Percentiles rank a stretch among this genome's conserved stretches.
These are phyloP conservation scores for Drosophila tripunctata DNA, from an alignment of 2,888 invertebrate genomes.

Conservation along the genomic window DNA sequence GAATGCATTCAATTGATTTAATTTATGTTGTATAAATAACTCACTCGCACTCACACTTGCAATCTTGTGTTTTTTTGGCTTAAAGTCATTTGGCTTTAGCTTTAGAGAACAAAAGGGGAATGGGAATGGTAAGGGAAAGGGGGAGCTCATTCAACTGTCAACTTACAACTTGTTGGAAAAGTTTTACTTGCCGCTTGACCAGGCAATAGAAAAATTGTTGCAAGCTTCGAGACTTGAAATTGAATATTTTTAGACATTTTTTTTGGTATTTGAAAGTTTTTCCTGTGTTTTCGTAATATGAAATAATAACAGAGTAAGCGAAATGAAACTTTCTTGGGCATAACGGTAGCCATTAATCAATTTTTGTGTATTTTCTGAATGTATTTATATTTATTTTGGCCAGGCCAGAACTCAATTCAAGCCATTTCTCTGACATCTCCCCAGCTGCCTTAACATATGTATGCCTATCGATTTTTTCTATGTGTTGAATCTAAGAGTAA, in stretches of 20 bases:
- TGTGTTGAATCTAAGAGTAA: constrained; percentile 27
- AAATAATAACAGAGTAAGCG: background rate
- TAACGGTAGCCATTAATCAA: constrained; percentile 7
- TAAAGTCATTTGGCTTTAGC: constrained; percentile 2
- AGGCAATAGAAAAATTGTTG: constrained; percentile 7
- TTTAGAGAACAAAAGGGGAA: too few relatives aligned
- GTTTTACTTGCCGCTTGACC: constrained; percentile 31
- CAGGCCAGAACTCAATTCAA: constrained; percentile 27
- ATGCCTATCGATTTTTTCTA: constrained; percentile 38
- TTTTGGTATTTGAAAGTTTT: background rate
- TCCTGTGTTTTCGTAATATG: constrained; percentile 7
- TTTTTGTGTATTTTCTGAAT: constrained; percentile 1
- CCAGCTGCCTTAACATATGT: background rate
- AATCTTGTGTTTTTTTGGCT: background rate
- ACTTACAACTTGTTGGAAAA: constrained; percentile 25
- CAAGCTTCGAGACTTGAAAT: background rate
- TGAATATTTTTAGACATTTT: background rate
- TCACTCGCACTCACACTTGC: background rate
- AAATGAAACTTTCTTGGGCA: background rate
- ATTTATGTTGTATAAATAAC: constrained; percentile 16
- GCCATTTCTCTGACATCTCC: background rate
- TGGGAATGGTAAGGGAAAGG: too few relatives aligned
- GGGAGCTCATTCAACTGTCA: constrained; percentile 14
- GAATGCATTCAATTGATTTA: constrained; percentile 26
- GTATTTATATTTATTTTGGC: constrained; percentile 34